Conservation (phyloP, 2,888 invertebrate species). For the Eristalis pertinax region DNA sequence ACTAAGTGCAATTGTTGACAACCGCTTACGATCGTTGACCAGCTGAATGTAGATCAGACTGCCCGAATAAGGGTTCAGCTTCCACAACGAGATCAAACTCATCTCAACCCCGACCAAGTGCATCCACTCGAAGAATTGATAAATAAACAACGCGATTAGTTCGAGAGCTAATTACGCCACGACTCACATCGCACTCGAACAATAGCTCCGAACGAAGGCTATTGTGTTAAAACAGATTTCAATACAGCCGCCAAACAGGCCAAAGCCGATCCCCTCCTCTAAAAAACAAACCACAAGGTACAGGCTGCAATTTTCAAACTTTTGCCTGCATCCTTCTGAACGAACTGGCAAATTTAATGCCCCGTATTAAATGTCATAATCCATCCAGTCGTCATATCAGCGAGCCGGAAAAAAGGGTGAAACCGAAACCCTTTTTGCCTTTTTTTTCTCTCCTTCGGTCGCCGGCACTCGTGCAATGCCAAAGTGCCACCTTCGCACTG, state of each 20-base stretch:
- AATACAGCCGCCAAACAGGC: neutral
- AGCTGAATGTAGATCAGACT: neutral
- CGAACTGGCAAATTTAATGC: constrained; percentile 43
- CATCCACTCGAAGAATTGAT: constrained; percentile 37
- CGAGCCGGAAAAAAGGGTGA: constrained; percentile 39
- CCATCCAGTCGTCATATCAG: constrained; percentile 59
- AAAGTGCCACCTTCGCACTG: constrained; percentile 64
- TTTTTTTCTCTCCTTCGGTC: constrained; percentile 35
- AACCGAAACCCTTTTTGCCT: constrained; percentile 35
- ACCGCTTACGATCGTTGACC: neutral
- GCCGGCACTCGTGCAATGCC: neutral
- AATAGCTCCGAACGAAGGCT: neutral
- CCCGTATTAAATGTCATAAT: constrained; percentile 69
- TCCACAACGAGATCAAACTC: neutral
- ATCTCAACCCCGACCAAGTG: neutral
- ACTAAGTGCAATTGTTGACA: neutral
- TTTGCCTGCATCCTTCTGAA: constrained; percentile 32
- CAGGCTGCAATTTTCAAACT: constrained; percentile 50
- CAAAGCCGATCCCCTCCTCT: neutral
- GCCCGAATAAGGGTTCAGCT: too few relatives aligned
- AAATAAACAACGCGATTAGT: constrained; percentile 42
- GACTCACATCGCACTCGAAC: constrained; percentile 51
- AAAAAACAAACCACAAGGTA: constrained; percentile 13
- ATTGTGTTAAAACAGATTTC: neutral
- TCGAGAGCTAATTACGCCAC: constrained; percentile 53